Evolutionary conservation across 2,113 vertebrate genomes (phyloP), one percentile per base, ranked within the genome.

Genomic region (Platysteira castanea): DNA sequence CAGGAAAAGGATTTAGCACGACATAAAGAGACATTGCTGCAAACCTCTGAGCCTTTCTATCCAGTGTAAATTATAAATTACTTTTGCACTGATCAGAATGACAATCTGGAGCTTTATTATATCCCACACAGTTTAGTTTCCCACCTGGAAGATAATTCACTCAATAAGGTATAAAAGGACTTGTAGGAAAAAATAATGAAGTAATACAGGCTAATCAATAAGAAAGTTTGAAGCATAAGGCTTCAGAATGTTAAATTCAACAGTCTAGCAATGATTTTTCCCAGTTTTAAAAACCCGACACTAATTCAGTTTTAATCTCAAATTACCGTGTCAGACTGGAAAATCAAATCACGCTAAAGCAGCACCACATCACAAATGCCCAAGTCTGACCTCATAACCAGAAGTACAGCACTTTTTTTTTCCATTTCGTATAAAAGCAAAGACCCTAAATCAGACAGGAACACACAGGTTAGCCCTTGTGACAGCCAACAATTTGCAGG

Each of bases 61-160:
- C 44, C 56, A 69, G 9, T 31, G 15, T 60, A 95, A 70, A 87
- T 87, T 69, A 94, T 57, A 84, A 87, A 89, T 94, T 15, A 87
- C 28, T 89, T 89, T 85, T 76, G 28, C 37, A 69, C 69, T 79
- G 49, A 73, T 68, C 41, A 68, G 65, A 93, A 91, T 69, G 57
- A 61, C 16, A 91, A 57, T 54, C 53, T 79, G 14, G 13, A 87
- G 27, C 21, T 64, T 78, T 84, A 71, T 69, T 73, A 69, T 17
- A 67, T 23, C 14, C 18, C 47, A 50, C 14, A 49, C 9, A 42
- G 13, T 78, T 92, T 64, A 60, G 46, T 78, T 94, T 94, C 77
- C 44, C 57, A 84, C 54, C 10, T 73, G 54, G 53, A 93, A 87
- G 42, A 68, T 73, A 85, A 87, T 87, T 94, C 41, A 41, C 12